A percentile compares a stretch with the other conserved stretches of the same genome.
Conservation (phyloP, 2,113 vertebrate genomes). For the Pterocles gutturalis region DNA sequence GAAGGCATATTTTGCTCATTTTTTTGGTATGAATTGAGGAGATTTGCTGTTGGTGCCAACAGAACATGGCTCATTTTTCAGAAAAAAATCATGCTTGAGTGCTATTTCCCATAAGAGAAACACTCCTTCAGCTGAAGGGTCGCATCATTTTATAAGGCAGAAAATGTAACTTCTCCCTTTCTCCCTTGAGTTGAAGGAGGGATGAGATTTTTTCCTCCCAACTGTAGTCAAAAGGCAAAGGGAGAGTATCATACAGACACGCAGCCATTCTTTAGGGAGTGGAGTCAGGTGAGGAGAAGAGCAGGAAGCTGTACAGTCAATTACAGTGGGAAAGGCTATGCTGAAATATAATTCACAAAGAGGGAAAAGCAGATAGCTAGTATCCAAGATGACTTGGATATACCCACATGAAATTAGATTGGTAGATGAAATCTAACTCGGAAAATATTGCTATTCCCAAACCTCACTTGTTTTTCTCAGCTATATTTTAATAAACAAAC, state of each 20-base stretch:
- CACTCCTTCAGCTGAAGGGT: not conserved
- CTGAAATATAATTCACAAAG: not conserved
- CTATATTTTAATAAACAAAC: not conserved
- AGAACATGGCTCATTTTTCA: not conserved
- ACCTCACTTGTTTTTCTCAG: not conserved
- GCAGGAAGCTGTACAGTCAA: not conserved
- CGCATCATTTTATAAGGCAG: not conserved
- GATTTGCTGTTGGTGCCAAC: not conserved
- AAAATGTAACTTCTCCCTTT: not conserved
- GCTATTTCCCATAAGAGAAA: not conserved
- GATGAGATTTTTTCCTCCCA: not conserved
- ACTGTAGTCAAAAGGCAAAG: not conserved
- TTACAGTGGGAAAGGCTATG: not conserved
- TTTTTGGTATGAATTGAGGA: not conserved
- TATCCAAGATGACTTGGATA: not conserved
- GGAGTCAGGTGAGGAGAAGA: not conserved
- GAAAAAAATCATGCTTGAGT: not conserved
- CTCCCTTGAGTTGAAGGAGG: not conserved
- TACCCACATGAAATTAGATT: not conserved
- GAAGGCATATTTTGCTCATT: not conserved
- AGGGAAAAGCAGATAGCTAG: not conserved
- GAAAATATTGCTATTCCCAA: not conserved
- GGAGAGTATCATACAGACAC: not conserved
- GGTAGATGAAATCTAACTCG: not conserved
- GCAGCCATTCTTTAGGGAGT: not conserved